Evolutionary conservation across 1,140 invertebrate genomes (phyloP), one percentile per base, ranked within the genome.

Genomic region (Teleogryllus occipitalis): DNA sequence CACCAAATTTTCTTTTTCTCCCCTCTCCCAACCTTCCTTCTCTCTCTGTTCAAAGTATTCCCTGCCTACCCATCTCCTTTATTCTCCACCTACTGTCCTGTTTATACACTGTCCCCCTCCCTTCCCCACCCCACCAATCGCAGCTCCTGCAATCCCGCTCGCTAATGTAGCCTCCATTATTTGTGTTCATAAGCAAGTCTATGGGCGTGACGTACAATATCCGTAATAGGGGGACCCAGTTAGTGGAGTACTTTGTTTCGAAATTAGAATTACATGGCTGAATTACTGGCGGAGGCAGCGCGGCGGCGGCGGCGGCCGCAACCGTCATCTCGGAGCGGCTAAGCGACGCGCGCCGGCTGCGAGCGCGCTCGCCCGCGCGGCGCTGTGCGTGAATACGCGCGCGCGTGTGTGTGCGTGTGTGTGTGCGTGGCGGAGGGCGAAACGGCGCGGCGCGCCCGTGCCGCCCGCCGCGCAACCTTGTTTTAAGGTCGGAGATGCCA

Each of bases 181-280:
- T 65, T 65, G 54, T 65, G 54, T 65, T 65, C 54, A 65, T 65
- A 65, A 65, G 54, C 54, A 18, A 65, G 2, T 7, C 54, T 65
- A 65, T 65, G 54, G 54, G 54, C 54, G 54, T 65, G 54, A 65
- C 54, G 54, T 65, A 65, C 54, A 65, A 65, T 65, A 65, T 65
- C 54, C 54, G 54, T 65, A 65, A 65, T 65, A 65, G 54, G 18
- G 18, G 54, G 54, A 65, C 54, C 54, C 54, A 65, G 54, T 65
- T 65, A 65, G 54, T 65, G 54, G 54, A 77, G 76, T 47, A 77
- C 76, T 77, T 77, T 77, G 48, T 77, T 77, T 77, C 48, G 76
- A 77, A 77, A 77, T 77, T 77, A 77, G 76, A 77, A 77, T 75
- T 75, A 75, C 74, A 75, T 75, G 74, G 74, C 74, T 75, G 74